phyloP scores from a whole-genome alignment of 2,888 invertebrate species.

The Liopterus haemorrhoidalis region DNA sequence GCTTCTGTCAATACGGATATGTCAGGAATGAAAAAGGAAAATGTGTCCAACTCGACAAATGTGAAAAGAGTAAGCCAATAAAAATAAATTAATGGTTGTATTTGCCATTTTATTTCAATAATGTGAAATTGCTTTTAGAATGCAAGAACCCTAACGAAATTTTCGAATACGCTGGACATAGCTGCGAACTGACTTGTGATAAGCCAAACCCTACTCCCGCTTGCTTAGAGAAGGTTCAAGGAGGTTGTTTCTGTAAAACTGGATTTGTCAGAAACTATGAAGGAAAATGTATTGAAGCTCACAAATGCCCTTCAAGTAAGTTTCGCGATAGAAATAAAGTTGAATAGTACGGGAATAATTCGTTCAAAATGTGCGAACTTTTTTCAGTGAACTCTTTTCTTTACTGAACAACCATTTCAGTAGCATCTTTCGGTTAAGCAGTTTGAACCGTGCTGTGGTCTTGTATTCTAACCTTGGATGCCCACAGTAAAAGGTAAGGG shows the following conservation, averaged over 20 bases:
- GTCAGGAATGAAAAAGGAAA: slow-evolving; percentile 8
- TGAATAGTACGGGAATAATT: slow-evolving; percentile 11
- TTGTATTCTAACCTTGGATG: too few relatives aligned
- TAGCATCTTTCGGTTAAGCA: too few relatives aligned
- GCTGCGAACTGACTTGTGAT: slow-evolving; percentile 1
- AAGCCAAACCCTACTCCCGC: not conserved
- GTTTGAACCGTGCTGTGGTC: too few relatives aligned
- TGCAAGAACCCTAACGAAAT: too few relatives aligned
- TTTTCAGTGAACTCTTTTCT: too few relatives aligned
- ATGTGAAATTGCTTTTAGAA: slow-evolving; percentile 9
- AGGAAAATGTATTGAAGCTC: slow-evolving; percentile 2
- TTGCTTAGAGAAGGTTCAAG: not conserved
- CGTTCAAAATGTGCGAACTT: too few relatives aligned
- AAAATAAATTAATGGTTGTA: not conserved
- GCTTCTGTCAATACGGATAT: slow-evolving; percentile 14
- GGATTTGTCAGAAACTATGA: slow-evolving; percentile 7
- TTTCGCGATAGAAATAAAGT: not conserved
- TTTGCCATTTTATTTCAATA: not conserved
- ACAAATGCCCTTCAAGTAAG: slow-evolving; percentile 4
- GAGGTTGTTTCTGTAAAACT: slow-evolving; percentile 6
- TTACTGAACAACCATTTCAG: too few relatives aligned
- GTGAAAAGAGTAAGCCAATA: not conserved
- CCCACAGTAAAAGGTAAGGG: too few relatives aligned
- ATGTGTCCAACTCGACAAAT: not conserved
- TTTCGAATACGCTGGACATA: too few relatives aligned